Percentiles rank a stretch among this genome's conserved stretches.
These are phyloP conservation scores for Takifugu flavidus DNA, from an alignment of 2,113 vertebrate species.

Conservation along the genomic window DNA sequence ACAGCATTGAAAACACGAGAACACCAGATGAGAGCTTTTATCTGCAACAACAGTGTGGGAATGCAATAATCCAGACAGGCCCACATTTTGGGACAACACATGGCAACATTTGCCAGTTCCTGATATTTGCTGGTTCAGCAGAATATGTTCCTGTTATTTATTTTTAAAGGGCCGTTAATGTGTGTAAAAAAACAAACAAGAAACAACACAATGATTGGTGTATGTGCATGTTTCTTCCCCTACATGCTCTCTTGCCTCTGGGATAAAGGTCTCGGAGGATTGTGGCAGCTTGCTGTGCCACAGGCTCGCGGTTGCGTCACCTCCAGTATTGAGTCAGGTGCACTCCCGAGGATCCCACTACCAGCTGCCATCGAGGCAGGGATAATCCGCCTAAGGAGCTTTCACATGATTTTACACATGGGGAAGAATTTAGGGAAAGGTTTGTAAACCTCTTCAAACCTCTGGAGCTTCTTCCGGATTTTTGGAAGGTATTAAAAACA, in stretches of 20 bases:
- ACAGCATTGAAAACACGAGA: background rate
- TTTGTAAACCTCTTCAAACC: constrained; percentile 67
- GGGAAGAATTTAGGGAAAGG: constrained; percentile 61
- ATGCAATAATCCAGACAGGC: background rate
- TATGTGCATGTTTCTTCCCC: constrained; percentile 6
- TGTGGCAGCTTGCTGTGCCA: constrained; percentile 48
- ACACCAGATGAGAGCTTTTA: background rate
- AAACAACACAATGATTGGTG: background rate
- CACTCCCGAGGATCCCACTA: constrained; percentile 60
- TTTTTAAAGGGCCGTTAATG: too few relatives aligned
- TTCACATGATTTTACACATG: constrained; percentile 70
- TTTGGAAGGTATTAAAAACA: constrained; percentile 21
- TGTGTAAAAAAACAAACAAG: too few relatives aligned
- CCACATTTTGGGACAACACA: background rate
- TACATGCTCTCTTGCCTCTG: constrained; percentile 36
- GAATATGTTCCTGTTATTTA: too few relatives aligned
- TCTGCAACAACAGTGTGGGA: background rate
- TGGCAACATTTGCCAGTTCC: too few relatives aligned
- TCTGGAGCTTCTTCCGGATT: constrained; percentile 54
- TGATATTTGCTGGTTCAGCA: too few relatives aligned
- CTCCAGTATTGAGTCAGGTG: constrained; percentile 66
- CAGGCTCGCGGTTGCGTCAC: constrained; percentile 63
- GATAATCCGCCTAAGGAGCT: constrained; percentile 77
- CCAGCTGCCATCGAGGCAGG: constrained; percentile 66
- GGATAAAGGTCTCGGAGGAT: constrained; percentile 66